Percentiles rank a stretch among this genome's conserved stretches.
Conservation (phyloP, 2,888 invertebrate species). For the Lycaena phlaeas region DNA sequence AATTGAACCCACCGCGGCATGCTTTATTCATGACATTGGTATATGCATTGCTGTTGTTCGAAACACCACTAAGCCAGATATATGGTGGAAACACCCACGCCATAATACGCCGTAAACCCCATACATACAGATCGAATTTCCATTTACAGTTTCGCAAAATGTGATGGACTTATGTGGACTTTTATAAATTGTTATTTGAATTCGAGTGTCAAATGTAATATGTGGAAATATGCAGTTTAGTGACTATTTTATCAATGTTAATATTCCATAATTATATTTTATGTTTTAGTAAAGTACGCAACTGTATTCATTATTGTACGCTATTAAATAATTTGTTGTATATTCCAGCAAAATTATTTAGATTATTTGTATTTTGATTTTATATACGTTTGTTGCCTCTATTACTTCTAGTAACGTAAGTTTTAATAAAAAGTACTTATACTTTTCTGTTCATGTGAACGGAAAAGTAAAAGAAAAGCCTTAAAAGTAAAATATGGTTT, state of each 20-base stretch:
- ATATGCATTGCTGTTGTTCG: constrained; percentile 39
- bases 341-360: no score
- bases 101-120: constrained; percentile 5
- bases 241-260: constrained; percentile 7
- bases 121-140: neutral
- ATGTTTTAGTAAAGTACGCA: neutral
- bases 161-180: constrained; percentile 4
- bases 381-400: neutral
- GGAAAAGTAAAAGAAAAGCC: no score
- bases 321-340: no score
- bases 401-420: neutral
- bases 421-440: neutral
- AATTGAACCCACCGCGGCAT: constrained; percentile 47
- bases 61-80: constrained; percentile 24
- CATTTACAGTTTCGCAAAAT: neutral
- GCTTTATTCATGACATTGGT: constrained; percentile 53
- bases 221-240: constrained; percentile 10
- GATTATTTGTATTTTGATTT: neutral
- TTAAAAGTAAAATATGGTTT: no score
- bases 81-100: constrained; percentile 5
- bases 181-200: constrained; percentile 12
- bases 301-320: no score
- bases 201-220: constrained; percentile 12
- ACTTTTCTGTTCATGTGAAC: neutral
- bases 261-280: neutral